Base-by-base conservation (phyloP, 2,888 invertebrate species). In the Drosophila recens region DNA sequence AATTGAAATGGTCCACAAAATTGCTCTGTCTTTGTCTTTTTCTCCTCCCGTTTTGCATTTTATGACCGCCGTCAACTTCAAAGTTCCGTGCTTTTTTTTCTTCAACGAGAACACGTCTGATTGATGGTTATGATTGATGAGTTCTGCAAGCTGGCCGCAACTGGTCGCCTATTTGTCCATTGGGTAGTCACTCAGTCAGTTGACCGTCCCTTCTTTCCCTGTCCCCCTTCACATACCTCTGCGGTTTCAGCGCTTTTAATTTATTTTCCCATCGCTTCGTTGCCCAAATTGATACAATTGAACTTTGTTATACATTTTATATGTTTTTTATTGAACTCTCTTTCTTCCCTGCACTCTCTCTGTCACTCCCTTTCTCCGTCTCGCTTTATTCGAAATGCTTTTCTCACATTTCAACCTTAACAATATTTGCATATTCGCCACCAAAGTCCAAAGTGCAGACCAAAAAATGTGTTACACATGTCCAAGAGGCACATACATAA, bases 121-220 rank as follows among this genome's bases (percentile, higher is more conserved):
- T 86, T 86, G 86, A 89, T 86, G 87, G 68, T 65, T 78, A 84
- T 82, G 85, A 89, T 86, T 87, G 86, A 86, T 87, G 89, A 75
- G 71, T 58, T 68, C 63, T 51, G 23, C 67, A 58, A 57, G 64
- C 72, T 69, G 75, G 56, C 54, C 72, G 51, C 75, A 62, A 62
- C 63, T 67, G 69, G 45, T 72, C 42, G 58, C 48, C 51, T 58
- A 40, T 53, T 45, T 53, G 54, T 46, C 30, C 54, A 30, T 23
- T 34, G 49, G 46, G 6, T 52, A 20, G 49, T 52, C 48, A 45
- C 27, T 20, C 36, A 33, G 13, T 53, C 42, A 42, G 2, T 23
- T 43, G n/a, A 6, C 10, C 13, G n/a, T 17, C 20, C 17, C 34
- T 11, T 38, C 30, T 17, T 4, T 20, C 45, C 11, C 23, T 15